Conservation (phyloP, 1,140 invertebrate genomes). For the Drosophila nigrodunni region DNA sequence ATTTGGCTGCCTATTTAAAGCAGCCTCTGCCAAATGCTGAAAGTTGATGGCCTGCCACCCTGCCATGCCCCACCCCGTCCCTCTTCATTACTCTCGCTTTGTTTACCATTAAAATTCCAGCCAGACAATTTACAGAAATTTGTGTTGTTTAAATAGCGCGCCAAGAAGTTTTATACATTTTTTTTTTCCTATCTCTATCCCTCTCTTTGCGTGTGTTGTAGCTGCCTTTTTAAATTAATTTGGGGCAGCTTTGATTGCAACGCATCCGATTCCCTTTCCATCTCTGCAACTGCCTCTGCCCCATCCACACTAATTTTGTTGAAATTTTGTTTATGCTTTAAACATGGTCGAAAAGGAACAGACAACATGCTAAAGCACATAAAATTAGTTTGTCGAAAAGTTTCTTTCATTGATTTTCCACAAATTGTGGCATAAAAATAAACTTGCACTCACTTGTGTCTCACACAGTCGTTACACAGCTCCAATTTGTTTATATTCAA, state of each 20-base stretch:
- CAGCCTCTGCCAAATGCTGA: slow-evolving; percentile 47
- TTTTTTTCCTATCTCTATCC: slow-evolving; percentile 1
- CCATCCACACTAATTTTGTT: slow-evolving; percentile 18
- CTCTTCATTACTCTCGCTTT: slow-evolving; percentile 32
- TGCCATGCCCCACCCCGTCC: background rate
- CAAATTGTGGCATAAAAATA: slow-evolving; percentile 80
- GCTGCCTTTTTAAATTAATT: slow-evolving; percentile 77
- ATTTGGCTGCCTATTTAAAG: slow-evolving; percentile 79
- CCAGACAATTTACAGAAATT: slow-evolving; percentile 80
- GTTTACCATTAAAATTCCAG: slow-evolving; percentile 80
- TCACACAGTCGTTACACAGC: slow-evolving; percentile 27
- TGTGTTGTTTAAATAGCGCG: slow-evolving; percentile 79
- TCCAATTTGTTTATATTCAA: slow-evolving; percentile 58
- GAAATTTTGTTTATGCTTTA: slow-evolving; percentile 67
- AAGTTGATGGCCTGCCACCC: slow-evolving; percentile 14
- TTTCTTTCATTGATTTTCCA: slow-evolving; percentile 78
- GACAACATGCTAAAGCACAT: slow-evolving; percentile 17
- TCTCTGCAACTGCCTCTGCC: background rate
- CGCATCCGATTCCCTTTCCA: slow-evolving; percentile 14
- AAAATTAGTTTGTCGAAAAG: slow-evolving; percentile 52
- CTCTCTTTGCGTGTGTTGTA: background rate
- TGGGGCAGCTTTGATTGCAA: slow-evolving; percentile 77
- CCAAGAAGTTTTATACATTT: slow-evolving; percentile 47
- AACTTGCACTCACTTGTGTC: slow-evolving; percentile 52
- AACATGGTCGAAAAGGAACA: slow-evolving; percentile 46